A percentile compares a stretch with the other conserved stretches of the same genome.
Conservation (phyloP, 1,140 invertebrate species). For the Augochlora pura region DNA sequence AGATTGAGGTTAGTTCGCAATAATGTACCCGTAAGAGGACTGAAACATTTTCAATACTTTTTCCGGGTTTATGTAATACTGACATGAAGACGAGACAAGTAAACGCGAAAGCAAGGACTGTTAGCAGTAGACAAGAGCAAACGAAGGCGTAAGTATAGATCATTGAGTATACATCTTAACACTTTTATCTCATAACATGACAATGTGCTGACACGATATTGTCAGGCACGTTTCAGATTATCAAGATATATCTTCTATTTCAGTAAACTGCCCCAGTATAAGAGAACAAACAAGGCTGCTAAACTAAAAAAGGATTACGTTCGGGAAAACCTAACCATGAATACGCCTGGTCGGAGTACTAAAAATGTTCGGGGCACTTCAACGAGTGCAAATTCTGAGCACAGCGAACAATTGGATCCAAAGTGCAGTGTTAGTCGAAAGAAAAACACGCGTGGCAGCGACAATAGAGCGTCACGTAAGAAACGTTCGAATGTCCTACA, state of each 20-base stretch:
- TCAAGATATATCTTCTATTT: background rate
- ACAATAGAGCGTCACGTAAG: background rate
- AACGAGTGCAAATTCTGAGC: background rate
- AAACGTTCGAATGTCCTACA: background rate
- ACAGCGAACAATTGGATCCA: background rate
- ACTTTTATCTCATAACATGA: background rate
- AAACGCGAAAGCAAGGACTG: background rate
- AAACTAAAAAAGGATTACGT: background rate
- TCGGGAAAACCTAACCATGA: background rate
- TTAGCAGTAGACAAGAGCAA: background rate
- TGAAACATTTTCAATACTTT: background rate
- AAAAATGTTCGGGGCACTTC: background rate
- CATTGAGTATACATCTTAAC: background rate
- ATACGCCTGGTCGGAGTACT: background rate
- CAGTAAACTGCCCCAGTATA: background rate
- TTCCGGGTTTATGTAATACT: background rate
- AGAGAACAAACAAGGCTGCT: background rate
- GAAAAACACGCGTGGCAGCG: background rate
- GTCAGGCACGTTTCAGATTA: background rate
- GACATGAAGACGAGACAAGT: background rate
- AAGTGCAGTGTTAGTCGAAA: background rate
- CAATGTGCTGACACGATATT: background rate
- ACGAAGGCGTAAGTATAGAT: conserved; percentile 14
- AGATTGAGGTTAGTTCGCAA: background rate
- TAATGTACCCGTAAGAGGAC: background rate